Evolutionary conservation across 2,113 vertebrate species (phyloP).

Genomic region (Mellivora capensis): DNA sequence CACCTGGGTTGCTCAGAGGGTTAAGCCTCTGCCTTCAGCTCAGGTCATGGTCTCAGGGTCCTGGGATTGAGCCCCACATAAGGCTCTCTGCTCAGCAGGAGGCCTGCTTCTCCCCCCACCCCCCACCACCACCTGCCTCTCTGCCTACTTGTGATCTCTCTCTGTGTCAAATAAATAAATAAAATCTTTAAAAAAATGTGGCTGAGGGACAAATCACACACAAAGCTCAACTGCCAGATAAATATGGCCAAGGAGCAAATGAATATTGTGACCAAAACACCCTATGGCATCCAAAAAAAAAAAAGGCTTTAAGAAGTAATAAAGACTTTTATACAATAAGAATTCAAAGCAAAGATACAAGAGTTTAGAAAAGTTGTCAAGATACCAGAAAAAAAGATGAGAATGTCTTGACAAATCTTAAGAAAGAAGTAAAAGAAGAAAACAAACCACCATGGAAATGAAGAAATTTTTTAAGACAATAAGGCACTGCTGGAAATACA

Average conservation of each 20-base stretch:
- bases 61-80: too few species aligned
- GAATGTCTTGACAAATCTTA: background rate
- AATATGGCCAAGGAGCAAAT: background rate
- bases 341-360: background rate
- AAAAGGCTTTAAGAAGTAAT: background rate
- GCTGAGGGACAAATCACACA: background rate
- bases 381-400: background rate
- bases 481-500: background rate
- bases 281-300: background rate
- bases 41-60: too few species aligned
- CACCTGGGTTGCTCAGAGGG: too few species aligned
- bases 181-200: too few species aligned
- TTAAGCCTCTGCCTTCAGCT: too few species aligned
- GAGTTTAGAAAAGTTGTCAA: background rate
- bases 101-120: too few species aligned
- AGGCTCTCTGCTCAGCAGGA: too few species aligned
- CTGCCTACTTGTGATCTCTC: too few species aligned
- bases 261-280: background rate
- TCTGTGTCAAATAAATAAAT: too few species aligned
- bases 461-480: background rate
- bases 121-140: too few species aligned
- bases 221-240: background rate
- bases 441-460: background rate
- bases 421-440: background rate
- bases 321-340: background rate